Conservation (phyloP, 2,113 vertebrate species). For the Lepidothrix coronata region DNA sequence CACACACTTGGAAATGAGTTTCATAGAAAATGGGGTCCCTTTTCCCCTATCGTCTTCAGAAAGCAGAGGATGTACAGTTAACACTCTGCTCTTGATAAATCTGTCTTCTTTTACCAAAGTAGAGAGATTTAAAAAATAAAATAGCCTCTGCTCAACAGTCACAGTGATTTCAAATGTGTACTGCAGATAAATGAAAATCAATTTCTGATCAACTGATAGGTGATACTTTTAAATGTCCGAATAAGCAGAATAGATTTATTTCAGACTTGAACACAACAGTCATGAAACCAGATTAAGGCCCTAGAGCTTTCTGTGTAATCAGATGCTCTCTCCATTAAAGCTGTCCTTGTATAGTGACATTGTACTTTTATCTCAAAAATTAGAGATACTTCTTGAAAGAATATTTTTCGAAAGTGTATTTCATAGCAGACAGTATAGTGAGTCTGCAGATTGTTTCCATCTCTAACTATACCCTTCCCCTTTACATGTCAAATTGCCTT, state of each 20-base stretch:
- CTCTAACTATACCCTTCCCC: neutral
- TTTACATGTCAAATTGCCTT: neutral
- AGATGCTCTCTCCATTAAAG: slow-evolving; percentile 36
- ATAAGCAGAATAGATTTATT: slow-evolving; percentile 12
- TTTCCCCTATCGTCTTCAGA: neutral
- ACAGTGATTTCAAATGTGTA: neutral
- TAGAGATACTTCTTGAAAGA: neutral
- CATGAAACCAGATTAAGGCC: slow-evolving; percentile 6
- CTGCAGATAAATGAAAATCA: neutral
- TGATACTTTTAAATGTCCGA: neutral
- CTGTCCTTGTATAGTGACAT: slow-evolving; percentile 24
- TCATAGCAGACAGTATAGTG: neutral
- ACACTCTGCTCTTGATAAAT: neutral
- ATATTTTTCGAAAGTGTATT: neutral
- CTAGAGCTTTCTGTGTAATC: slow-evolving; percentile 13
- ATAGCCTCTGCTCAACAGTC: neutral
- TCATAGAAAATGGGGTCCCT: neutral
- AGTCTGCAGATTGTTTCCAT: neutral
- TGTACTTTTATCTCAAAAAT: slow-evolving; percentile 40
- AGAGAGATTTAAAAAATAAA: neutral
- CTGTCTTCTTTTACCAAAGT: neutral
- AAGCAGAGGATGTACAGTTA: neutral
- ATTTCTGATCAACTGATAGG: neutral
- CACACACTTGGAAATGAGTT: neutral
- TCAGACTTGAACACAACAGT: neutral